Evolutionary conservation across 1,140 invertebrate genomes (phyloP).

Genomic region (Pseudomyrmex flavicornis): DNA sequence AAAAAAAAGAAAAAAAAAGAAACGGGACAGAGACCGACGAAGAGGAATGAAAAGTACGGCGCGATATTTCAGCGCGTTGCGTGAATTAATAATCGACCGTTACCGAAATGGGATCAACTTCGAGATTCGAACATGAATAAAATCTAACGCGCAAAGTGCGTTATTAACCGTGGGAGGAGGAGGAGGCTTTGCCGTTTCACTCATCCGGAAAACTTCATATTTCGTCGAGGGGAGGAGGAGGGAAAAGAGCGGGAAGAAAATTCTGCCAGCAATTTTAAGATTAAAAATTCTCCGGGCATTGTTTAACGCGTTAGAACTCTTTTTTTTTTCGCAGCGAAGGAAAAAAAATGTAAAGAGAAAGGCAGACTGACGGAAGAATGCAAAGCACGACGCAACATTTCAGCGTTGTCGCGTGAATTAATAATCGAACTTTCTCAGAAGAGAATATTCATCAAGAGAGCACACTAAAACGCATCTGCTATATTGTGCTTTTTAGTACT

Average conservation of each 20-base stretch:
- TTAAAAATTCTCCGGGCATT: no score
- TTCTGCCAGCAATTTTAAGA: no score
- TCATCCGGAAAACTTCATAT: neutral
- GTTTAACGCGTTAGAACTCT: no score
- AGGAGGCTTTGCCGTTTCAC: neutral
- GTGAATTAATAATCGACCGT: conserved; percentile 50
- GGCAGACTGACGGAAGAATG: neutral
- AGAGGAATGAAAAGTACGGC: conserved; percentile 14
- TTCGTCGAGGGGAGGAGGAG: neutral
- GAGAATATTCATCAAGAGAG: neutral
- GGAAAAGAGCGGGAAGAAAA: no score
- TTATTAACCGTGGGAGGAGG: neutral
- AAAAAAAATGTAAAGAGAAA: neutral
- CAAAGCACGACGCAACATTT: neutral
- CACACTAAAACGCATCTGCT: neutral
- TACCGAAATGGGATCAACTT: neutral
- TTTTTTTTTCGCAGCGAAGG: neutral
- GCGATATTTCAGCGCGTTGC: neutral
- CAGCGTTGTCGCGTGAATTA: neutral
- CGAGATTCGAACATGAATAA: neutral
- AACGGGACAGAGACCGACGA: neutral
- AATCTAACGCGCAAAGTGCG: neutral
- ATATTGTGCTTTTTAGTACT: neutral
- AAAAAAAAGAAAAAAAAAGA: neutral
- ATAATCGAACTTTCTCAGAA: conserved; percentile 17